A percentile compares a stretch with the other conserved stretches of the same genome.
Evolutionary conservation across 2,797 vertebrate species (phyloP).

Genomic region (Syndactyla subalaris): DNA sequence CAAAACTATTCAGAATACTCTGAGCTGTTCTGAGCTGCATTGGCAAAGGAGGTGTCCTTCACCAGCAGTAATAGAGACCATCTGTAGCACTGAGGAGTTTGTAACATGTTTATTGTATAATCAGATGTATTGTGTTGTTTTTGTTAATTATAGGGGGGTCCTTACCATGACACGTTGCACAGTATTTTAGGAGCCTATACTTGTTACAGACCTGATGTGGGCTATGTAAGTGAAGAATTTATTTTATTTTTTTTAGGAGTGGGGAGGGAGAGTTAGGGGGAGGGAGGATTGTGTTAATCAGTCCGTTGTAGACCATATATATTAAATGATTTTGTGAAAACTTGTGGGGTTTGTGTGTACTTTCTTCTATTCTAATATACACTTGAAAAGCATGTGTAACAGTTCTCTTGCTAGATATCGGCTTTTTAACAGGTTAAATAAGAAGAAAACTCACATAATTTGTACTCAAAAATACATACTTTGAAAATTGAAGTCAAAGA

Average conservation of each 20-base stretch:
- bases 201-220: constrained; percentile 95
- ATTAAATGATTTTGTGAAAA: not conserved
- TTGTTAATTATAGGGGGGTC: constrained; percentile 86
- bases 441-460: not conserved
- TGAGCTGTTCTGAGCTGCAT: not conserved
- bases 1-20: not conserved
- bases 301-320: not conserved
- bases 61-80: not conserved
- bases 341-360: not conserved
- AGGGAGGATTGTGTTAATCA: not conserved
- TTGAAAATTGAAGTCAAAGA: not conserved
- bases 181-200: constrained; percentile 97
- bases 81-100: not conserved
- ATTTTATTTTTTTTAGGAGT: not conserved
- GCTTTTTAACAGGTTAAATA: not conserved
- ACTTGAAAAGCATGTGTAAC: not conserved
- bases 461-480: not conserved
- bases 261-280: not conserved
- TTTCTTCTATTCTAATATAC: not conserved
- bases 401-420: not conserved
- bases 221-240: constrained; percentile 88
- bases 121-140: not conserved
- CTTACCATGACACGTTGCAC: constrained; percentile 93
- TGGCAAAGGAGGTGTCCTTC: not conserved
- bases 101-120: not conserved